Conservation (phyloP, 2,797 vertebrate species). For the Neosilurus mollespiculum region DNA sequence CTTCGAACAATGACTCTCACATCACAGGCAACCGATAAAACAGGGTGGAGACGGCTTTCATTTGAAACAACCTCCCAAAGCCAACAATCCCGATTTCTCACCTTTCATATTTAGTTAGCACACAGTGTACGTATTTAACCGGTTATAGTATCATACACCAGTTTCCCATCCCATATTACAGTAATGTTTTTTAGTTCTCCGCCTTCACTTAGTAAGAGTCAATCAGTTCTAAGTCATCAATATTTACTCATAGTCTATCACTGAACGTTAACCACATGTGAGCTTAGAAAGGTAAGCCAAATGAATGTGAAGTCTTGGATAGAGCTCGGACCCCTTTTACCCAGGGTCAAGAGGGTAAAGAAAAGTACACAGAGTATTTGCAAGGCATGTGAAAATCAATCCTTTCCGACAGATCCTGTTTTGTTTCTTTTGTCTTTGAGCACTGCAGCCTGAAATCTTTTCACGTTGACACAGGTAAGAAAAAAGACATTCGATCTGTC, state of each 20-base stretch:
- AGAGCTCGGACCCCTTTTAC: neutral
- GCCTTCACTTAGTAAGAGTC: slow-evolving; percentile 7
- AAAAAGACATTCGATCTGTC: slow-evolving; percentile 1
- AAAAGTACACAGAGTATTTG: slow-evolving; percentile 19
- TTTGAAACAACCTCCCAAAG: slow-evolving; percentile 23
- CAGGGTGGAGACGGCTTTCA: slow-evolving; percentile 36
- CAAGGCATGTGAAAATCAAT: slow-evolving; percentile 24
- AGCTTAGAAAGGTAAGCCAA: neutral
- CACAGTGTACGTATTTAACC: neutral
- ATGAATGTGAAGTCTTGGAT: neutral
- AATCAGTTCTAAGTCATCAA: neutral
- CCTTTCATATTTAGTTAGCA: neutral
- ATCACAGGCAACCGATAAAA: slow-evolving; percentile 38
- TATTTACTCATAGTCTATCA: slow-evolving; percentile 20
- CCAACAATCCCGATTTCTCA: slow-evolving; percentile 7
- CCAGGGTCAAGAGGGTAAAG: slow-evolving; percentile 18
- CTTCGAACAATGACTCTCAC: slow-evolving; percentile 38
- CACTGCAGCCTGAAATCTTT: slow-evolving; percentile 8
- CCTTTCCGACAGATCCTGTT: neutral
- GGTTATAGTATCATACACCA: neutral
- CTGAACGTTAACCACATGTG: neutral
- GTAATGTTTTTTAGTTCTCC: neutral
- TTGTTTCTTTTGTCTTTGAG: slow-evolving; percentile 26
- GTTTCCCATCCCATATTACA: slow-evolving; percentile 4
- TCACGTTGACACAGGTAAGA: slow-evolving; percentile 26